A percentile compares a stretch with the other conserved stretches of the same genome.
Evolutionary conservation across 2,113 vertebrate genomes (phyloP).

Genomic region (Cygnus buccinator): DNA sequence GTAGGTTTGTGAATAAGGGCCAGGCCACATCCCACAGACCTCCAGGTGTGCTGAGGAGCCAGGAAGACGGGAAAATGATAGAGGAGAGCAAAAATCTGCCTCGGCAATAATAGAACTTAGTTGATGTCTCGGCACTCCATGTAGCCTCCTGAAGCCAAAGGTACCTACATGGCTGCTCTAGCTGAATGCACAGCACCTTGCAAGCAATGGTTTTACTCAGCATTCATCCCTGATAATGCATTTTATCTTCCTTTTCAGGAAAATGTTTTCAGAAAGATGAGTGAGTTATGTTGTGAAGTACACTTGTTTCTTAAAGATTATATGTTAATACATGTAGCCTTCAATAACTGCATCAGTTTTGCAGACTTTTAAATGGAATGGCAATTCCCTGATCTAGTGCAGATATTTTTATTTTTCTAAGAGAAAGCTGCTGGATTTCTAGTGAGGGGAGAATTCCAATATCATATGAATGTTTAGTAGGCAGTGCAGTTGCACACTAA

Average conservation of each 20-base stretch:
- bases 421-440: neutral
- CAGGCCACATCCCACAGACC: neutral
- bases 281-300: neutral
- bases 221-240: neutral
- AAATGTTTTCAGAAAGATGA: neutral
- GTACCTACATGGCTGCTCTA: neutral
- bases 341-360: neutral
- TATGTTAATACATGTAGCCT: neutral
- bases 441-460: neutral
- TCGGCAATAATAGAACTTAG: neutral
- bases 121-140: neutral
- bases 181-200: neutral
- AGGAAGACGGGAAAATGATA: neutral
- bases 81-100: neutral
- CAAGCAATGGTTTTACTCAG: neutral
- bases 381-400: neutral
- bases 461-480: neutral
- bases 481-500: neutral
- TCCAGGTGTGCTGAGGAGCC: neutral
- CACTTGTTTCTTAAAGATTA: neutral
- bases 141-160: neutral
- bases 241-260: neutral
- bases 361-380: neutral
- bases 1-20: neutral
- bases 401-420: neutral